A percentile compares a stretch with the other conserved stretches of the same genome.
These are phyloP conservation scores for Bombus fervidus DNA, from an alignment of 1,140 invertebrate genomes.

Conservation along the genomic window DNA sequence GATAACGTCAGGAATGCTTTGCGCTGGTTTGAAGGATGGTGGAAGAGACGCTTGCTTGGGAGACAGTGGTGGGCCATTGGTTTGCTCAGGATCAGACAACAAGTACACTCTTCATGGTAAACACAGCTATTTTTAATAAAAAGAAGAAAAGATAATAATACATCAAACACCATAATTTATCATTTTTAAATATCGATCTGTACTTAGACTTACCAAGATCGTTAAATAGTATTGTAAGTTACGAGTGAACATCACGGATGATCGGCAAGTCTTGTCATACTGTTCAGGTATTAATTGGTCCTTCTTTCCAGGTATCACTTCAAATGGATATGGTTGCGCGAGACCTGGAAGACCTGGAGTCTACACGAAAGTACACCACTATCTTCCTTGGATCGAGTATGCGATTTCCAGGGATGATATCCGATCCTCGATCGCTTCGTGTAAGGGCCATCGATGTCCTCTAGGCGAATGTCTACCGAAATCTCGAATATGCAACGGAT, in stretches of 20 bases:
- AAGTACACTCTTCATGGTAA: conserved; percentile 78
- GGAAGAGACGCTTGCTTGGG: conserved; percentile 87
- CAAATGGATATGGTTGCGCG: conserved; percentile 94
- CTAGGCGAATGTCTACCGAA: conserved; percentile 89
- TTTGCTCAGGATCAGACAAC: conserved; percentile 82
- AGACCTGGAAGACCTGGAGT: conserved; percentile 92
- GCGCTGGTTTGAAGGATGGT: conserved; percentile 85
- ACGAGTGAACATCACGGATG: too few relatives aligned
- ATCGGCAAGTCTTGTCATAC: not conserved
- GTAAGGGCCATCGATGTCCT: conserved; percentile 88
- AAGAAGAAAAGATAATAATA: not conserved
- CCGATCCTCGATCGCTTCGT: conserved; percentile 74
- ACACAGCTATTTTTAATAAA: not conserved
- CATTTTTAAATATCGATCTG: not conserved
- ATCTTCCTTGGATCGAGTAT: conserved; percentile 89
- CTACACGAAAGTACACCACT: conserved; percentile 93
- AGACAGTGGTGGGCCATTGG: conserved; percentile 86
- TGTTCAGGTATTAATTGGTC: not conserved
- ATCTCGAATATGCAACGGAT: conserved; percentile 89
- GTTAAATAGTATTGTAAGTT: not conserved
- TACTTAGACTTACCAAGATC: not conserved
- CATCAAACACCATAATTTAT: not conserved
- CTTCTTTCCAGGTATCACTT: conserved; percentile 88
- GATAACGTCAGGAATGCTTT: conserved; percentile 87
- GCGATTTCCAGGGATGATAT: conserved; percentile 80